Base-by-base conservation (phyloP, 2,888 invertebrate species). In the Pheosia gnoma region DNA sequence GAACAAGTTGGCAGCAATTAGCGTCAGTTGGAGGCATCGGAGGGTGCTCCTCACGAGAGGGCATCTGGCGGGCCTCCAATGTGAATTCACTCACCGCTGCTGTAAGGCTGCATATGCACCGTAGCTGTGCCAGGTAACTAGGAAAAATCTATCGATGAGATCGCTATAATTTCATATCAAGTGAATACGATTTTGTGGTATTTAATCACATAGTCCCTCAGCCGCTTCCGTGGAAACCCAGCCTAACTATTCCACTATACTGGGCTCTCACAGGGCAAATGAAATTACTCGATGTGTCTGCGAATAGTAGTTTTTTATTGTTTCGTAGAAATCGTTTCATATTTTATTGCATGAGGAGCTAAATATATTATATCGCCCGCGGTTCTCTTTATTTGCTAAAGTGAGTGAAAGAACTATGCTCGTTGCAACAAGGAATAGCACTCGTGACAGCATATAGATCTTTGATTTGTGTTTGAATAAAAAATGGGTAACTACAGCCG, bases 1-100 rank as follows among this genome's bases (percentile, higher is more conserved):
- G 83, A 83, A 85, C 85, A 86, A 89, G 87, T 87, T 90, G 85
- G 87, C 82, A 90, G 91, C 91, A 93, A 91, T 93, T 93, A 93
- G 88, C 83, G 90, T 84, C 86, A 85, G 86, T 81, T 73, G 82
- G 84, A 84, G 79, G 83, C 71, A 67, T 65, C 63, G 69, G 81
- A 87, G 89, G 85, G 89, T 85, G 79, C 90, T 89, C 77, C 80
- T 80, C 82, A 79, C 81, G 82, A 89, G 90, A 83, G 57, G 88
- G 84, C 86, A 89, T 88, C 92, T 93, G 93, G 93, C 93, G 83
- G 75, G 74, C 73, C 84, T 91, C 92, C 93, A 93, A 88, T 80
- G 85, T 78, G 79, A 77, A 77, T 74, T 79, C 74, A 75, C 78
- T 80, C n/a, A n/a, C 47, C 47, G 5, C n/a, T 9, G 36, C n/a